A percentile compares a stretch with the other conserved stretches of the same genome.
Conservation (phyloP, 2,888 invertebrate species). For the Seira ritae region DNA sequence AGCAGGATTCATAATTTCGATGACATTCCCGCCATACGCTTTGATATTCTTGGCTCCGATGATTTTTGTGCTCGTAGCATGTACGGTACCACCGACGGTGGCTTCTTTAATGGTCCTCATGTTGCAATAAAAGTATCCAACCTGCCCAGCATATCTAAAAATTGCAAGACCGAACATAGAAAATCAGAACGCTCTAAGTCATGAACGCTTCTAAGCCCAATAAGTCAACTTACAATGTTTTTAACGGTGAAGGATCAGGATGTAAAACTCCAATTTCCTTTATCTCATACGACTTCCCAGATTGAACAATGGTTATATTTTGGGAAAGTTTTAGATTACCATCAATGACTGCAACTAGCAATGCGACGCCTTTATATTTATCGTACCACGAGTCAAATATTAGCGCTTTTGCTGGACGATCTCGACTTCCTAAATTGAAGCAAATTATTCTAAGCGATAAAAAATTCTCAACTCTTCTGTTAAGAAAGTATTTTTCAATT, state of each 20-base stretch:
- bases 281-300: conserved; percentile 86
- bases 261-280: conserved; percentile 87
- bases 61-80: conserved; percentile 81
- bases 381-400: conserved; percentile 97
- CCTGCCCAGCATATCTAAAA: conserved; percentile 87
- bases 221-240: conserved; percentile 79
- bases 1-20: conserved; percentile 85
- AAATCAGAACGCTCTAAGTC: no score
- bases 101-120: conserved; percentile 86
- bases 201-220: no score
- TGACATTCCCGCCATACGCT: conserved; percentile 80
- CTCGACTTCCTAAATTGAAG: conserved; percentile 76
- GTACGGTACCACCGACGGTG: conserved; percentile 86
- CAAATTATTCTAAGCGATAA: not conserved
- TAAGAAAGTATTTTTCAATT: not conserved
- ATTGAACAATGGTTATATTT: conserved; percentile 83
- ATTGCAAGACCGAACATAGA: not conserved
- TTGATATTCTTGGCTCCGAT: conserved; percentile 84
- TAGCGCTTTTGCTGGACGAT: conserved; percentile 84
- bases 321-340: conserved; percentile 86
- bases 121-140: conserved; percentile 90
- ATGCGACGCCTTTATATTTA: conserved; percentile 86
- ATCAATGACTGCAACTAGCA: conserved; percentile 86
- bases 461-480: no score
- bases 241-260: conserved; percentile 84